Percentiles rank a stretch among this genome's conserved stretches.
These are phyloP conservation scores for Melanophora roralis DNA, from an alignment of 2,888 invertebrate species.

Conservation along the genomic window DNA sequence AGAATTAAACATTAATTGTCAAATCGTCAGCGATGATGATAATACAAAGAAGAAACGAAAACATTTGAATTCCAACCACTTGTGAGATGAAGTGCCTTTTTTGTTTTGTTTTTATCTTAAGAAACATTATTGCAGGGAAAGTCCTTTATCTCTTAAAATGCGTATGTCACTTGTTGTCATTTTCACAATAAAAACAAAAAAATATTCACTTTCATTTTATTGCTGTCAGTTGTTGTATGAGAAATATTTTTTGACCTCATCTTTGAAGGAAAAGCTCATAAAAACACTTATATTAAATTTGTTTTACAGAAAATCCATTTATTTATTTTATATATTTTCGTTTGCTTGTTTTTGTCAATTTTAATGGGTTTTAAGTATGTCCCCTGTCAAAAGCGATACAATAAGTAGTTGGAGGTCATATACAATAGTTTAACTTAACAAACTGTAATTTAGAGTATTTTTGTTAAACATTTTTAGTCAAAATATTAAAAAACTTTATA, in stretches of 20 bases:
- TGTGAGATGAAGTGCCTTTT: conserved; percentile 27
- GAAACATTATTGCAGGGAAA: conserved; percentile 14
- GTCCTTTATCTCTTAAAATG: conserved; percentile 4
- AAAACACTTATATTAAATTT: conserved; percentile 40
- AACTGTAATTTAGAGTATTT: no score
- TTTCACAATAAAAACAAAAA: conserved; percentile 46
- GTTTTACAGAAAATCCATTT: conserved; percentile 44
- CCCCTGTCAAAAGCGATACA: conserved; percentile 36
- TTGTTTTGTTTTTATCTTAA: conserved; percentile 38
- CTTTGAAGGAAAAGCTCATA: conserved; percentile 39
- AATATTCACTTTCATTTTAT: conserved; percentile 31
- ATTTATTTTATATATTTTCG: conserved; percentile 17
- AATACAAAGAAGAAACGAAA: conserved; percentile 7
- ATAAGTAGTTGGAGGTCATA: conserved; percentile 16
- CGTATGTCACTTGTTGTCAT: conserved; percentile 52
- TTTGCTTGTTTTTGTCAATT: background rate
- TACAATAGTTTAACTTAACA: conserved; percentile 11
- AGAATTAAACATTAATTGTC: conserved; percentile 59
- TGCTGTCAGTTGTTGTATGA: conserved; percentile 16
- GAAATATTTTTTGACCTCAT: background rate
- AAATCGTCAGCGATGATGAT: conserved; percentile 32
- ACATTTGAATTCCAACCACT: conserved; percentile 33
- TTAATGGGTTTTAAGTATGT: conserved; percentile 54
- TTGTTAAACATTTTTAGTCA: no score
- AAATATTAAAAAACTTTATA: no score